Evolutionary conservation across 2,888 invertebrate species (phyloP), one percentile per base, ranked within the genome.

Genomic region (Drosophila sordidula): DNA sequence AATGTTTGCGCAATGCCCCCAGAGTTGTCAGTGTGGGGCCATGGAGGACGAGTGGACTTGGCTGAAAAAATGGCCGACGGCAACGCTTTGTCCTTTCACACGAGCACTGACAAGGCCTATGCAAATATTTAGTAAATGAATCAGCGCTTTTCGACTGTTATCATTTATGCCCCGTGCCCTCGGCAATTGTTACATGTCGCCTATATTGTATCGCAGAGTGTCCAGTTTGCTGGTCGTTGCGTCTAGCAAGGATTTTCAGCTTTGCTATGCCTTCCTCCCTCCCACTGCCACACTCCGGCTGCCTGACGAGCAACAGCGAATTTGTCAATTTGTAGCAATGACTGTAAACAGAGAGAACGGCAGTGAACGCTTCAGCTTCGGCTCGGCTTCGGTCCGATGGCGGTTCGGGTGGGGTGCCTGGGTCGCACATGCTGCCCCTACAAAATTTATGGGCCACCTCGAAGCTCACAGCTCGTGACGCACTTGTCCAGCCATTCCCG

Each of bases 71-170:
- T 77, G 65, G 55, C 62, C 67, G 62, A 39, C 69, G 71, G 78
- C 76, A 66, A 52, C 74, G 76, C 84, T 80, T 68, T 86, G 87
- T 75, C 81, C 89, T 78, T 79, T 81, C 80, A 83, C 85, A 78
- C 75, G 82, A 85, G 80, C 78, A 73, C 80, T 85, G 90, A 87
- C 89, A 90, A 87, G 90, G 90, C 90, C 87, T 90, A 88, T 89
- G 90, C 88, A 90, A 90, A 90, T 90, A 90, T 90, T 90, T 90
- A 90, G 90, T 88, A 89, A 89, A 90, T 90, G 90, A 90, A 90
- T 90, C 90, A 90, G 90, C 90, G 89, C 75, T 88, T 87, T 89
- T 85, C 80, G 78, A 89, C 80, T 78, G 87, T 87, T 89, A 85
- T 89, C 87, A 85, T 87, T 89, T 87, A 81, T 89, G 87, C 73